Base-by-base conservation (phyloP, 1,140 invertebrate genomes). In the Amyelois transitella region DNA sequence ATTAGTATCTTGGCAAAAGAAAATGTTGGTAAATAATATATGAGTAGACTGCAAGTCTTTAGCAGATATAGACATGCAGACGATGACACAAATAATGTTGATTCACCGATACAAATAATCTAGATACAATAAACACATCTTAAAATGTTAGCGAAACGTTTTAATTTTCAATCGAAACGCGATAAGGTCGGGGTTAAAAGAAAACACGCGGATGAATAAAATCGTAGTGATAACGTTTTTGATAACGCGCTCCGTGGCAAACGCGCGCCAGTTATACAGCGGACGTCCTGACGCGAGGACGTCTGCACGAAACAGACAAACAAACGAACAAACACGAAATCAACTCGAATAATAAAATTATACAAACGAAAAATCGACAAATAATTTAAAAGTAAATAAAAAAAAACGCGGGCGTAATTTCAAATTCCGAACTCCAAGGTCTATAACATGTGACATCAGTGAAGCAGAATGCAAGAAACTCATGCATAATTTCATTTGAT, bases 401-500 rank as follows among this genome's bases (percentile, higher is more conserved):
- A 22, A 28, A 24, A 53, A 53, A 58, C 19, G 43, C 56, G 51
- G 24, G 51, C 18, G 45, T 7, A 20, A 48, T 18, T 48, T 19
- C 45, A 12, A 20, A 21, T 20, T 48, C 18, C 43, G 18, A 44
- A 44, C 7, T 44, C 5, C 43, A 53, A 58, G 49, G 49, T 17
- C 43, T 24, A 57, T 43, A 51, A 48, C 58, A 43, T 52, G 65
- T 65, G 69, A 62, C 64, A 67, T 63, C 64, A 58, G 53, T 55
- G 43, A 55, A 54, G 50, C 47, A 50, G 55, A 59, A 66, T 70
- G 65, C 63, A 70, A 64, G 60, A 54, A 50, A 69, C 43, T 64
- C 62, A 69, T 77, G 66, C 66, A 75, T 75, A 73, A 76, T 77
- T 77, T 65, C 61, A 69, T 72, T 72, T 69, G 64, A 77, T 76